phyloP scores from a whole-genome alignment of 2,113 vertebrate species.

The Ahaetulla prasina region DNA sequence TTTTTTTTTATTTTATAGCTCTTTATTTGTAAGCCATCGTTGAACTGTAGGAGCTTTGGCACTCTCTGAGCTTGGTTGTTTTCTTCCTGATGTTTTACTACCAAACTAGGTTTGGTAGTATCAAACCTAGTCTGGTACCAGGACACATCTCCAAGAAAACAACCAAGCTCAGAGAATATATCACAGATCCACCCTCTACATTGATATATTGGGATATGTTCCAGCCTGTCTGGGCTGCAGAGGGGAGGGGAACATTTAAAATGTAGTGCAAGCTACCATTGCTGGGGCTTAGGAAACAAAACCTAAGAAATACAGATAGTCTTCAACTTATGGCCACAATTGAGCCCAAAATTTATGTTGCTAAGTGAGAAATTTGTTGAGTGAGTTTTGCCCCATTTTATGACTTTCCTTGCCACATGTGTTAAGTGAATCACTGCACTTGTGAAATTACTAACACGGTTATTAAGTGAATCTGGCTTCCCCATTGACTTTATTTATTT shows the following conservation, averaged over 20 bases:
- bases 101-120: neutral
- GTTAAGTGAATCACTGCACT: neutral
- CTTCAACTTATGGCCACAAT: neutral
- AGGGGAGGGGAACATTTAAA: neutral
- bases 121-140: too few species aligned
- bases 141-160: neutral
- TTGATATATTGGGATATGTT: neutral
- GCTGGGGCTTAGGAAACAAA: neutral
- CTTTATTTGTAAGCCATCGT: neutral
- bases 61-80: neutral
- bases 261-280: neutral
- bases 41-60: neutral
- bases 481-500: neutral
- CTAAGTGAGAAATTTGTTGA: neutral
- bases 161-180: neutral
- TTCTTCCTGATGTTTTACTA: neutral
- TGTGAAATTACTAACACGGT: neutral
- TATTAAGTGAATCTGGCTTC: neutral
- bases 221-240: neutral
- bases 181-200: neutral
- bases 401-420: neutral
- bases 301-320: neutral
- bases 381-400: neutral
- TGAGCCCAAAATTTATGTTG: neutral
- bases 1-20: neutral